A percentile compares a stretch with the other conserved stretches of the same genome.
Conservation (phyloP, 2,113 vertebrate genomes). For the Melanerpes aurifrons region DNA sequence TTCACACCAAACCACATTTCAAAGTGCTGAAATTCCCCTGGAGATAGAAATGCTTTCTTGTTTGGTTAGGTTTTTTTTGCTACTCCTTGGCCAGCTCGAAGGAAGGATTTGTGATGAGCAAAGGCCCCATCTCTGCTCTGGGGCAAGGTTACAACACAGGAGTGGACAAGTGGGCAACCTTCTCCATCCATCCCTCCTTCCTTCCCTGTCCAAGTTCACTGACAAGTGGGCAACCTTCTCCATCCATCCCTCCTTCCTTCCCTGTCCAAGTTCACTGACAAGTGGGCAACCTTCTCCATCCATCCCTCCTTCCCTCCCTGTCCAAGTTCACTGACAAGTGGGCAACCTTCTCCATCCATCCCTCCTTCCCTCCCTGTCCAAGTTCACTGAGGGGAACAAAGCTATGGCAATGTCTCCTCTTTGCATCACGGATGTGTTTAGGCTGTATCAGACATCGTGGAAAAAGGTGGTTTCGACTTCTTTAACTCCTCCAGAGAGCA, state of each 20-base stretch:
- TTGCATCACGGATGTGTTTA: neutral
- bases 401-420: neutral
- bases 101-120: neutral
- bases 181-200: neutral
- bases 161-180: accelerated
- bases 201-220: neutral
- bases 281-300: accelerated
- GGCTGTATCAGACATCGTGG: accelerated
- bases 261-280: too few species aligned
- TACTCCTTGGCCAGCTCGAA: neutral
- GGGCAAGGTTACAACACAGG: neutral
- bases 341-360: accelerated
- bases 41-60: neutral
- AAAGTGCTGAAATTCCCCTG: neutral
- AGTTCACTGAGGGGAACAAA: neutral
- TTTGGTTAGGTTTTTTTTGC: neutral
- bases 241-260: neutral
- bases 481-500: neutral
- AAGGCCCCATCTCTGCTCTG: neutral
- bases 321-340: neutral
- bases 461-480: neutral
- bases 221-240: accelerated
- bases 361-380: neutral
- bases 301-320: neutral
- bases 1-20: neutral